A percentile compares a stretch with the other conserved stretches of the same genome.
These are phyloP conservation scores for Drosophila obscura DNA, from an alignment of 1,140 invertebrate species.

Conservation along the genomic window DNA sequence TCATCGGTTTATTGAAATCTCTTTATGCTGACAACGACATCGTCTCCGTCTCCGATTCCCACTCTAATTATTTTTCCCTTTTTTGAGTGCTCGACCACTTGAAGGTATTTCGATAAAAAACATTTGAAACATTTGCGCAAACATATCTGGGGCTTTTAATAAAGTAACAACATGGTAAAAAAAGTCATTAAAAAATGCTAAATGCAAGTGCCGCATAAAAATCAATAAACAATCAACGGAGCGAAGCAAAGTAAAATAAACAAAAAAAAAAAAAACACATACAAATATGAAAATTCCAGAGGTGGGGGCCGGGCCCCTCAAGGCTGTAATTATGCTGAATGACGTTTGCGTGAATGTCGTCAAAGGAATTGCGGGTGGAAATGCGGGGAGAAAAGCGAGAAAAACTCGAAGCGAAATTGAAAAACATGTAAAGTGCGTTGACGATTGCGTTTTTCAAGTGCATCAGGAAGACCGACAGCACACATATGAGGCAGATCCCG, in stretches of 20 bases:
- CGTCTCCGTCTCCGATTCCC: slow-evolving; percentile 30
- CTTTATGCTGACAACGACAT: slow-evolving; percentile 40
- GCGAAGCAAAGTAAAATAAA: slow-evolving; percentile 13
- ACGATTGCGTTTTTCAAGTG: slow-evolving; percentile 77
- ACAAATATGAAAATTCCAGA: slow-evolving; percentile 21
- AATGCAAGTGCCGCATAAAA: slow-evolving; percentile 62
- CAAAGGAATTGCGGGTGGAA: slow-evolving; percentile 62
- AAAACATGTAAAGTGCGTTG: slow-evolving; percentile 67
- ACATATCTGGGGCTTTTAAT: slow-evolving; percentile 54
- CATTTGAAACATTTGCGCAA: slow-evolving; percentile 65
- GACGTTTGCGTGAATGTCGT: slow-evolving; percentile 49
- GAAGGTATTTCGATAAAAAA: slow-evolving; percentile 46
- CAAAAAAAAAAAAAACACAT: slow-evolving; percentile 36
- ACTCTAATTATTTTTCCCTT: slow-evolving; percentile 1
- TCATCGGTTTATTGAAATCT: slow-evolving; percentile 77
- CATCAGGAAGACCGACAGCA: slow-evolving; percentile 26
- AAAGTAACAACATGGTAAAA: slow-evolving; percentile 74
- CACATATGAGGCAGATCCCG: slow-evolving; percentile 28
- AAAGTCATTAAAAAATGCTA: slow-evolving; percentile 77
- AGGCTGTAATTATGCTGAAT: slow-evolving; percentile 74
- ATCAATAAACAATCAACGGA: slow-evolving; percentile 66
- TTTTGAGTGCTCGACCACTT: slow-evolving; percentile 57
- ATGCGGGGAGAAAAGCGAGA: slow-evolving; percentile 13
- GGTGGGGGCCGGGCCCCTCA: slow-evolving; percentile 39
- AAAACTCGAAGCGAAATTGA: slow-evolving; percentile 33